Evolutionary conservation across 2,113 vertebrate genomes (phyloP), one percentile per base, ranked within the genome.

Genomic region (rat (Rattus norvegicus)): DNA sequence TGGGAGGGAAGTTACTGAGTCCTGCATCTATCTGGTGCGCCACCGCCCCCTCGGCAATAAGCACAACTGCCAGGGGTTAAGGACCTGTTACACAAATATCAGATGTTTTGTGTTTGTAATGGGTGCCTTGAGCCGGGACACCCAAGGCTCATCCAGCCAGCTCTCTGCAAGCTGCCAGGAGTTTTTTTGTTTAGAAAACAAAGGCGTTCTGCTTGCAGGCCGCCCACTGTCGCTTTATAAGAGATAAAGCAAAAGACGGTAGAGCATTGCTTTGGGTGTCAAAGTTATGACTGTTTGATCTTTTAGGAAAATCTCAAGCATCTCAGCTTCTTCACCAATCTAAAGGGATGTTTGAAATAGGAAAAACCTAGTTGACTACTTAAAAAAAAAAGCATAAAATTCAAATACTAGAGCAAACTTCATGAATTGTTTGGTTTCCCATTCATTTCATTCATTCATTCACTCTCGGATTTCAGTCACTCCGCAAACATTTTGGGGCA

Each of bases 1-100:
- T 56, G 73, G 91, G 84, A 97, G 91, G 76, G 86, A 87, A 84
- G 90, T 80, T 96, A 93, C 93, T 43, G 95, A 93, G 67, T 73
- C 88, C 84, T 90, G 87, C 90, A 24, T 88, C 85, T 87, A 94
- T 91, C 93, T 30, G 67, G 63, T 85, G 88, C 92, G 94, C 91
- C 79, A 72, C 88, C 30, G 52, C 59, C 81, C n/a, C n/a, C 85
- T 90, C 91, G 83, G 79, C 92, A 93, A 89, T 84, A 43, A 63
- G 49, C 89, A 28, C 1, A 92, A 80, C 65, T 59, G 94, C 87
- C 79, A 91, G 67, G 72, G 93, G 75, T 81, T 87, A 67, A 49
- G 92, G 73, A 85, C n/a, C 88, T 39, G 83, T 88, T 86, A 36
- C 59, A 75, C 17, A 59, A 26, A 73, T 47, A 73, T 93, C 83